Base-by-base conservation (phyloP, 2,888 invertebrate species). In the Lithophane leautieri region DNA sequence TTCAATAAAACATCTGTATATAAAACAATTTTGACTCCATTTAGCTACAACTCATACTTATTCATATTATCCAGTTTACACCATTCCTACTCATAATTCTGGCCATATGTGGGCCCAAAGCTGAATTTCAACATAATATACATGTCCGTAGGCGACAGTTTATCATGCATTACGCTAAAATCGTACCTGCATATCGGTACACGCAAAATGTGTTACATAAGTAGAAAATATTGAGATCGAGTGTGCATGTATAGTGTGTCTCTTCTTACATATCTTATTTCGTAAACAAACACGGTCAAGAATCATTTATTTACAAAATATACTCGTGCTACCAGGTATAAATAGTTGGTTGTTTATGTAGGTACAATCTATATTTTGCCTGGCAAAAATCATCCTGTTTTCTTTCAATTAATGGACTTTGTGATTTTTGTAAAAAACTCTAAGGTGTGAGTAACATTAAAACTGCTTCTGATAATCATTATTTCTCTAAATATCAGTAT, bases 161-260 rank as follows among this genome's bases (percentile, higher is more conserved):
- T 81, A 86, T 83, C 76, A 70, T 69, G 72, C 76, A 79, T 77
- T 76, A 75, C 78, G 65, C 63, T 86, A 77, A 87, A 84, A 79
- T 78, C 73, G 60, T 63, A 79, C 54, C 42, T 78, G 88, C 68
- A 73, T 76, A 81, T 76, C 77, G 73, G 66, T 47, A 73, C 63
- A 76, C 81, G 86, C 78, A 72, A 73, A 88, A 79, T 62, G 52
- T 62, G 68, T 88, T 88, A 79, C 78, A 75, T 70, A 81, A 86
- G 25, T 76, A 76, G 50, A 70, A 70, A 75, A 77, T 81, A 88
- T 79, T 62, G 73, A 67, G 73, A 74, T 56, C 74, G 73, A 50
- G 66, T 58, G 62, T 67, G 52, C 47, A 58, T 16, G 50, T 70
- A 68, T 28, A 69, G 40, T 54, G 44, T 78, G 58, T 73, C 44